phyloP scores from a whole-genome alignment of 2,797 vertebrate species.

The Triplophysa yarkandensis region DNA sequence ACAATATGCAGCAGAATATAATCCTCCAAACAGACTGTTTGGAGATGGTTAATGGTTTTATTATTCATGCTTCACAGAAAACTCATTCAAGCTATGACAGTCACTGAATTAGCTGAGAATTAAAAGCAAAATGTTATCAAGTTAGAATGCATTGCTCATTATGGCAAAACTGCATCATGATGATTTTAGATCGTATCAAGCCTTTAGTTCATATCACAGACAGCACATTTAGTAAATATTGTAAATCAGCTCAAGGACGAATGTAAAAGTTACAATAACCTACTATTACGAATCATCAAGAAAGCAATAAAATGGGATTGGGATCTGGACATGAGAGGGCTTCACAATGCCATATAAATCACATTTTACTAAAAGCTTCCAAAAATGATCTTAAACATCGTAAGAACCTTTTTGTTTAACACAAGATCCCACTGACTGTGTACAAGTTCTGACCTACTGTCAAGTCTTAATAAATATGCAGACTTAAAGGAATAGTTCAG shows the following conservation, averaged over 20 bases:
- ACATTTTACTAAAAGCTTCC: too few species aligned
- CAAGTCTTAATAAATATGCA: too few species aligned
- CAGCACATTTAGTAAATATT: not conserved
- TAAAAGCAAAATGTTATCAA: slow-evolving; percentile 23
- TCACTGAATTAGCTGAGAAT: slow-evolving; percentile 1
- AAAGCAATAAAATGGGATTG: not conserved
- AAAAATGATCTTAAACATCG: too few species aligned
- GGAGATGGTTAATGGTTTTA: slow-evolving; percentile 8
- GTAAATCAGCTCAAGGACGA: not conserved
- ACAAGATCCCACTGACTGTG: too few species aligned
- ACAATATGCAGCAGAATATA: not conserved
- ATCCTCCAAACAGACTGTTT: slow-evolving; percentile 28
- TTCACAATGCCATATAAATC: too few species aligned
- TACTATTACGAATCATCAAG: not conserved
- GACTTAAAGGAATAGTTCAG: too few species aligned
- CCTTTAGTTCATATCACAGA: not conserved
- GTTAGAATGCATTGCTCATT: slow-evolving; percentile 1
- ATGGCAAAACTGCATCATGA: not conserved
- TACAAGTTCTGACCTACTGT: too few species aligned
- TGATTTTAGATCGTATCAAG: not conserved
- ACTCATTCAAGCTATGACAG: slow-evolving; percentile 8
- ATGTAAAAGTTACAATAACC: not conserved
- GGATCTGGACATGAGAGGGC: not conserved
- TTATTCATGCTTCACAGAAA: slow-evolving; percentile 25
- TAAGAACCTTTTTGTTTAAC: too few species aligned